Percentiles rank a stretch among this genome's conserved stretches.
Evolutionary conservation across 1,140 invertebrate species (phyloP).

Genomic region (Drosophila trapezifrons): DNA sequence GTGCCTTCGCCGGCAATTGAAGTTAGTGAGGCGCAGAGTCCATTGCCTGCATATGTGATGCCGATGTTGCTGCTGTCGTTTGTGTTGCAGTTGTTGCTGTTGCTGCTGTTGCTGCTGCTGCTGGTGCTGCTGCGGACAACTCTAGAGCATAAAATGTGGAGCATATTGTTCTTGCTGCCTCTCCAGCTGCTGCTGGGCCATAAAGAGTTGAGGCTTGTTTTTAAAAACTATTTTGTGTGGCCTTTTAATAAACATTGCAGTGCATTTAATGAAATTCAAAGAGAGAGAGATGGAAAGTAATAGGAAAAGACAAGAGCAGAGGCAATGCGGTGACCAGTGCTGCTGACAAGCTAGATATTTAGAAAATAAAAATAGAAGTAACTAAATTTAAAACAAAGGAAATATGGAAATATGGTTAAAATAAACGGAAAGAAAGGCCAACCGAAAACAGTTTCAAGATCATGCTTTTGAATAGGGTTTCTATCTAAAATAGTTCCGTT

Average conservation of each 20-base stretch:
- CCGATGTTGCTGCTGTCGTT: conserved; percentile 29
- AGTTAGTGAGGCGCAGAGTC: conserved; percentile 60
- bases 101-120: conserved; percentile 26
- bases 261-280: conserved; percentile 72
- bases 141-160: conserved; percentile 57
- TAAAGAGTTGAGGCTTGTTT: conserved; percentile 41
- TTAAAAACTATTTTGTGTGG: conserved; percentile 73
- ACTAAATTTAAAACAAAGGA: too few relatives aligned
- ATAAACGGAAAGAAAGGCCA: too few relatives aligned
- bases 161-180: conserved; percentile 41
- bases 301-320: conserved; percentile 11
- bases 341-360: not conserved
- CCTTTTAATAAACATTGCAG: conserved; percentile 77
- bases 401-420: too few relatives aligned
- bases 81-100: conserved; percentile 21
- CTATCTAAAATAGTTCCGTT: too few relatives aligned
- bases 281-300: not conserved
- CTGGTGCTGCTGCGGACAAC: conserved; percentile 28
- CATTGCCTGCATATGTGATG: conserved; percentile 62
- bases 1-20: conserved; percentile 55
- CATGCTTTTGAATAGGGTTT: too few relatives aligned
- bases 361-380: not conserved
- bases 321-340: conserved; percentile 17
- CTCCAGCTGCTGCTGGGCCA: conserved; percentile 2
- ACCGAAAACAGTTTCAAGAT: too few relatives aligned